Percentiles rank a stretch among this genome's conserved stretches.
Conservation (phyloP, 2,113 vertebrate genomes). For the Astur gentilis region DNA sequence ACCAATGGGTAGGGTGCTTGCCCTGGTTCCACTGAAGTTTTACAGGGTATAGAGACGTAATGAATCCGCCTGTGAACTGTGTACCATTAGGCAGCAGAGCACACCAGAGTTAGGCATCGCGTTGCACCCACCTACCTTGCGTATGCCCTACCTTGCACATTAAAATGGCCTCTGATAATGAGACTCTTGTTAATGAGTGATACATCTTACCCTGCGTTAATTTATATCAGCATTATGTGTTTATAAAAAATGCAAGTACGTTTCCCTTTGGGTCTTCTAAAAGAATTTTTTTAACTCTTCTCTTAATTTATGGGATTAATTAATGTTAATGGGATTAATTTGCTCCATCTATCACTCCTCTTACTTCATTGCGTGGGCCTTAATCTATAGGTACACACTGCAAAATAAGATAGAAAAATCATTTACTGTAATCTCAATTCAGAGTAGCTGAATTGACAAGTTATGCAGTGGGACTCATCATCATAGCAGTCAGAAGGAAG, state of each 20-base stretch:
- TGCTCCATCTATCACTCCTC: background rate
- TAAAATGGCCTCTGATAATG: background rate
- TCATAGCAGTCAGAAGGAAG: background rate
- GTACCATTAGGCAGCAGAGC: background rate
- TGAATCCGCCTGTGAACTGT: rapidly evolving
- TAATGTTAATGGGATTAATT: slow-evolving; percentile 39
- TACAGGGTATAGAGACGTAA: background rate
- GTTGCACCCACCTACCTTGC: background rate
- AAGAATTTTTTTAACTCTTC: background rate
- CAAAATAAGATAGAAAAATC: slow-evolving; percentile 2
- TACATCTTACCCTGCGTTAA: background rate
- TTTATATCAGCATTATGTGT: background rate
- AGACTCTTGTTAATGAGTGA: background rate
- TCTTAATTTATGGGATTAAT: slow-evolving; percentile 23
- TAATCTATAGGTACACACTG: background rate
- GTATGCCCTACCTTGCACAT: background rate
- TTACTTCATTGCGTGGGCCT: background rate
- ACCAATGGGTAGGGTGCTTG: background rate
- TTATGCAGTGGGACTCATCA: background rate
- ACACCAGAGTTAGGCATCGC: background rate
- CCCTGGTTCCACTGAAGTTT: background rate
- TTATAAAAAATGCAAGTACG: background rate
- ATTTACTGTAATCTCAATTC: background rate
- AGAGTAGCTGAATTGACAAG: background rate
- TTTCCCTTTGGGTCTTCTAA: background rate